Base-by-base conservation (phyloP, 2,113 vertebrate species). In the Oophaga pumilio region DNA sequence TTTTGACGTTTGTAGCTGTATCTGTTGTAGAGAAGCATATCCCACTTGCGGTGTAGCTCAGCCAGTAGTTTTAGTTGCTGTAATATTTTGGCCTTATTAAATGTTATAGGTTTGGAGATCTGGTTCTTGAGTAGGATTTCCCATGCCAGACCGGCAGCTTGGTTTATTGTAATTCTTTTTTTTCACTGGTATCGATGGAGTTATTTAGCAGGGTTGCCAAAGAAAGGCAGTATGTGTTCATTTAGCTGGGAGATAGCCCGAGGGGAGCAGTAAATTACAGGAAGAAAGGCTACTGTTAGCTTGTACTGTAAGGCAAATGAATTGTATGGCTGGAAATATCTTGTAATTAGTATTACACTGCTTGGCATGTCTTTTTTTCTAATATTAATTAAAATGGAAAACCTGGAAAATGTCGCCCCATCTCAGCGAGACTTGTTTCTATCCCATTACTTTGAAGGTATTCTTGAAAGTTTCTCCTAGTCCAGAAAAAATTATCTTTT, bases 291-390 rank as follows among this genome's bases (percentile, higher is more conserved):
- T 76, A 82, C 78, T 87, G 86, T 82, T 87, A 73, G 78, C 53
- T 43, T 87, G 64, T 87, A 87, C 85, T 87, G 85, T 87, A 87
- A 87, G 77, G 85, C 64, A 81, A 87, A 87, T 81, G 85, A 81
- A 66, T 62, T 73, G 64, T 52, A 81, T 81, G 71, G 77, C 66
- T 87, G 85, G 77, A 87, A 82, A 60, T 87, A 80, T 73, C 20
- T 24, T 73, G 85, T 87, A 87, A 87, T 87, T 87, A 81, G 77
- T 81, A 64, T 10, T 69, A 60, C 62, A 64, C 84, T 43, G 85
- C 49, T 11, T 28, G 7, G 52, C 64, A 11, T 81, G 50, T 81
- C 77, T 73, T 73, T 81, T 69, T 43, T 15, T 33, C 53, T 15
- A 78, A 26, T 76, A 73, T 87, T 87, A 81, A 82, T 87, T 87